A percentile compares a stretch with the other conserved stretches of the same genome.
Evolutionary conservation across 2,888 invertebrate genomes (phyloP).

Genomic region (Zelleria hepariella): DNA sequence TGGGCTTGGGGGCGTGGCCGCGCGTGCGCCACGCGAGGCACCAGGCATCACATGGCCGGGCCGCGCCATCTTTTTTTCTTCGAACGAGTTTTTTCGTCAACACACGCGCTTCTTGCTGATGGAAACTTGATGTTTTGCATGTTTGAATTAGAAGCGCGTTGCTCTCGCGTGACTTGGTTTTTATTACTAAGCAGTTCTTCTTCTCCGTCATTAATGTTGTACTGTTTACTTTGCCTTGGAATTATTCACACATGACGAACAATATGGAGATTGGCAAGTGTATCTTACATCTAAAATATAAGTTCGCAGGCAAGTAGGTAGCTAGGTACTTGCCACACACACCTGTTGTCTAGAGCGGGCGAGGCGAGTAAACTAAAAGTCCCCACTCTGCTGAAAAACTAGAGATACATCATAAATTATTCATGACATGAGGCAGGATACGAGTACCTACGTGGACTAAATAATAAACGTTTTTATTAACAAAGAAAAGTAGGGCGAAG

Average conservation of each 20-base stretch:
- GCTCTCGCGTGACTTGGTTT: not conserved
- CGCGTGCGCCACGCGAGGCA: slow-evolving; percentile 23
- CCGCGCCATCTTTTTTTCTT: slow-evolving; percentile 22
- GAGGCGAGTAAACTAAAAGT: not conserved
- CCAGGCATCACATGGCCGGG: slow-evolving; percentile 12
- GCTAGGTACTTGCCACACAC: not conserved
- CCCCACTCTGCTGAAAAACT: not conserved
- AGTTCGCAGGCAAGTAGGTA: not conserved
- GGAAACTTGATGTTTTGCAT: not conserved
- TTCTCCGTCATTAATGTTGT: not conserved
- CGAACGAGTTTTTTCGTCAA: not conserved
- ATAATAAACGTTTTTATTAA: not conserved
- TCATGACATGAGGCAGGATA: not conserved
- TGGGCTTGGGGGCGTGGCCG: slow-evolving; percentile 33
- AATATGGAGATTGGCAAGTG: not conserved
- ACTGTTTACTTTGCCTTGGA: not conserved
- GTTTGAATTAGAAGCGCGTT: slow-evolving; percentile 1
- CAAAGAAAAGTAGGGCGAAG: not conserved
- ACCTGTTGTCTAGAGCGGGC: not conserved
- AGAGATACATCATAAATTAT: not conserved
- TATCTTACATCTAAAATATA: not conserved
- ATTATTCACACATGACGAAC: not conserved
- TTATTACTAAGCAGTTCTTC: not conserved
- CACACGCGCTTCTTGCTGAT: not conserved
- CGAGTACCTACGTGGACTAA: not conserved